A percentile compares a stretch with the other conserved stretches of the same genome.
phyloP scores from a whole-genome alignment of 1,140 invertebrate species.

The Batillaria attramentaria region DNA sequence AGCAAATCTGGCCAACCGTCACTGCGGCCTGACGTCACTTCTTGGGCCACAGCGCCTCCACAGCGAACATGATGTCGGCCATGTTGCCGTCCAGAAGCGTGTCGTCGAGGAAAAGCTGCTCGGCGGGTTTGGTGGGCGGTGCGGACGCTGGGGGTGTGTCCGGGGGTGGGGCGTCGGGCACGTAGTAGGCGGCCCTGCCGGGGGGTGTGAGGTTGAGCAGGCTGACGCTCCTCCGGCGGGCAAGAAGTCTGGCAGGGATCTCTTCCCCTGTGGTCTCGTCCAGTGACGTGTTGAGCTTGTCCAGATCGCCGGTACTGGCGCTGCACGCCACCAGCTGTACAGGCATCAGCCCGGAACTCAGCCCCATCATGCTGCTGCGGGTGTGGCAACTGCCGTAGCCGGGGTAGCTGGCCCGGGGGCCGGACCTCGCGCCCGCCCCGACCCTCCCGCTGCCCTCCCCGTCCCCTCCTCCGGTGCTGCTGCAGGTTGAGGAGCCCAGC shows the following conservation, averaged over 20 bases:
- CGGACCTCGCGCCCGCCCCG: background rate
- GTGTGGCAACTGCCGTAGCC: slow-evolving; percentile 24
- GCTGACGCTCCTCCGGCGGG: slow-evolving; percentile 31
- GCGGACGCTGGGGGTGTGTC: background rate
- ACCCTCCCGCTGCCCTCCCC: background rate
- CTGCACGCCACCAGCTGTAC: slow-evolving; percentile 23
- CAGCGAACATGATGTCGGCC: slow-evolving; percentile 53
- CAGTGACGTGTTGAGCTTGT: slow-evolving; percentile 29
- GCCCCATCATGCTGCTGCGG: slow-evolving; percentile 2
- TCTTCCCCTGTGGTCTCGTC: slow-evolving; percentile 5
- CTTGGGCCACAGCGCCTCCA: slow-evolving; percentile 53
- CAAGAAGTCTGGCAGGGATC: background rate
- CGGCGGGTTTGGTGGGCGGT: background rate
- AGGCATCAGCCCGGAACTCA: background rate
- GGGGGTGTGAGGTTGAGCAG: slow-evolving; percentile 34
- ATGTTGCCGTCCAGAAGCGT: slow-evolving; percentile 52
- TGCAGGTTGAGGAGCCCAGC: slow-evolving; percentile 22
- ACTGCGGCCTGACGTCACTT: no score
- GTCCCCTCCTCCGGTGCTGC: background rate
- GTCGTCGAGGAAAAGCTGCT: slow-evolving; percentile 47
- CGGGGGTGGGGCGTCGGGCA: slow-evolving; percentile 4
- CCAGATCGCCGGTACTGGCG: slow-evolving; percentile 36
- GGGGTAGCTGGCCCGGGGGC: background rate
- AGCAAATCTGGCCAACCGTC: no score
- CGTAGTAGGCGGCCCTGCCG: slow-evolving; percentile 15